Conservation (phyloP, 2,797 vertebrate species). For the Poeciliopsis infans region DNA sequence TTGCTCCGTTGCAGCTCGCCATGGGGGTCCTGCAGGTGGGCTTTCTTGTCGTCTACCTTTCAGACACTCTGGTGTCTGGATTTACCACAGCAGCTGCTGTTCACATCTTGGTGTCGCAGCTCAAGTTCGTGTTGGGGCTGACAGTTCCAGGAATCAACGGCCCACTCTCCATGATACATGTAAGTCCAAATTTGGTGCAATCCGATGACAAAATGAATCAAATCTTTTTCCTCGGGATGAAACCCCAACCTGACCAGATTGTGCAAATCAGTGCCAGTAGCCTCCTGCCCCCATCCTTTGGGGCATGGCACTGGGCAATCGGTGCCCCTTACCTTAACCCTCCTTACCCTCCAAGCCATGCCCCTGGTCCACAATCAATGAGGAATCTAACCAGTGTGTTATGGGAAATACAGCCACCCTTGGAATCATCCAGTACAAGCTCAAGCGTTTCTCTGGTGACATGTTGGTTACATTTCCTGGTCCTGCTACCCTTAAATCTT, state of each 20-base stretch:
- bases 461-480: not conserved
- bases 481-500: no score
- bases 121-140: conserved; percentile 92
- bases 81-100: conserved; percentile 93
- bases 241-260: no score
- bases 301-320: no score
- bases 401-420: not conserved
- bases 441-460: not conserved
- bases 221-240: not conserved
- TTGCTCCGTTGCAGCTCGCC: conserved; percentile 77
- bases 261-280: no score
- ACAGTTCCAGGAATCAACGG: conserved; percentile 75
- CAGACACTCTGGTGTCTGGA: conserved; percentile 89
- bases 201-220: not conserved
- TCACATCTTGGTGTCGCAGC: conserved; percentile 91
- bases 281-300: no score
- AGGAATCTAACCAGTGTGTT: no score
- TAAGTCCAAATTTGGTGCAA: conserved; percentile 70
- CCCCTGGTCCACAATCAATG: no score
- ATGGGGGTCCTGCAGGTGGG: conserved; percentile 88
- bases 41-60: conserved; percentile 91
- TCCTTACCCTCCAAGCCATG: no score
- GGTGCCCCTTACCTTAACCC: no score
- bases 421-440: not conserved
- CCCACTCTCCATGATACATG: conserved; percentile 85